Percentiles rank a stretch among this genome's conserved stretches.
Evolutionary conservation across 2,888 invertebrate genomes (phyloP).

Genomic region (Epistrophe grossulariae): DNA sequence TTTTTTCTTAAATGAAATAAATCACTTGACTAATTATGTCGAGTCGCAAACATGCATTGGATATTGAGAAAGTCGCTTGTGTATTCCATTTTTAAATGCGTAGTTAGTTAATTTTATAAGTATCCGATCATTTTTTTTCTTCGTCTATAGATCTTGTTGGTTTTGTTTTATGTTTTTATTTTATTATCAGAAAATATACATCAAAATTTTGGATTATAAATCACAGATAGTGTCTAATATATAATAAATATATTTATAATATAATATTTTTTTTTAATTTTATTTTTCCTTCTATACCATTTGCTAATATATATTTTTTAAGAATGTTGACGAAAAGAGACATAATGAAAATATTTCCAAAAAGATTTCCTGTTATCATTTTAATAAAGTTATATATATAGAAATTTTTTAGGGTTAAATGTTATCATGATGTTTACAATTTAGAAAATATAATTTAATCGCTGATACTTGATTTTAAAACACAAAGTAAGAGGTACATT

Average conservation of each 20-base stretch:
- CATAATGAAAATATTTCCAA: constrained; percentile 43
- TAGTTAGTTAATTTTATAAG: constrained; percentile 76
- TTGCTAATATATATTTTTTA: constrained; percentile 70
- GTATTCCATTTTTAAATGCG: constrained; percentile 73
- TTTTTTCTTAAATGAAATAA: constrained; percentile 59
- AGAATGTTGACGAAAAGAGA: constrained; percentile 68
- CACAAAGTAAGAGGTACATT: constrained; percentile 82
- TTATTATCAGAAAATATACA: constrained; percentile 83
- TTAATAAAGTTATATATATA: not conserved
- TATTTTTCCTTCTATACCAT: constrained; percentile 55
- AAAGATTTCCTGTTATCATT: not conserved
- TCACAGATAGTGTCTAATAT: constrained; percentile 84
- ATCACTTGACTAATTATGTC: constrained; percentile 72
- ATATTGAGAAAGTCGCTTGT: constrained; percentile 36
- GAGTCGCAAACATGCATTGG: constrained; percentile 77
- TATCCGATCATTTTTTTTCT: constrained; percentile 76
- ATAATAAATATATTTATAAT: constrained; percentile 73
- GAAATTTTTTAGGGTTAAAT: constrained; percentile 57
- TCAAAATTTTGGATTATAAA: constrained; percentile 85
- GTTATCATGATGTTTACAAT: constrained; percentile 55
- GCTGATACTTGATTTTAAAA: constrained; percentile 77
- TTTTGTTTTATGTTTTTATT: constrained; percentile 68
- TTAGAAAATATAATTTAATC: constrained; percentile 66
- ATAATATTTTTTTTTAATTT: constrained; percentile 63
- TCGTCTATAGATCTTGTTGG: constrained; percentile 76